Conservation (phyloP, 2,797 vertebrate genomes). For the Neolamprologus multifasciatus region DNA sequence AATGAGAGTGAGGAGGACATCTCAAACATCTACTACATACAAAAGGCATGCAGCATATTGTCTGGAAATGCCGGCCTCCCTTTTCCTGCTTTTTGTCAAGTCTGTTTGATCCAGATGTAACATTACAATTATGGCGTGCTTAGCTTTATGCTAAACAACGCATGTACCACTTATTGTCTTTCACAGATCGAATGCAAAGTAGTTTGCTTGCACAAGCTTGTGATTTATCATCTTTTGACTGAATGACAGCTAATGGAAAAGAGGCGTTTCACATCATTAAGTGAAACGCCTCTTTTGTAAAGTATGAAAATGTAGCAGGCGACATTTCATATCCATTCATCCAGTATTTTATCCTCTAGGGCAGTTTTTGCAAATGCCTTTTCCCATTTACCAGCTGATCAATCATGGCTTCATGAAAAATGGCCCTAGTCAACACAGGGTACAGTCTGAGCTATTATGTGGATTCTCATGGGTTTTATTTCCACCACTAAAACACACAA, state of each 20-base stretch:
- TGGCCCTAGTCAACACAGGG: slow-evolving; percentile 4
- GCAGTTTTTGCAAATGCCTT: slow-evolving; percentile 28
- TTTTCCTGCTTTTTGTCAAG: slow-evolving; percentile 8
- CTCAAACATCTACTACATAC: not conserved
- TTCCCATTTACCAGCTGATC: slow-evolving; percentile 47
- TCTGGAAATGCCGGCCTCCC: not conserved
- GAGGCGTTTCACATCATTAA: not conserved
- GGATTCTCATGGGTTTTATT: slow-evolving; percentile 16
- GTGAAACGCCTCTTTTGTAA: not conserved
- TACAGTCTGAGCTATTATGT: slow-evolving; percentile 5
- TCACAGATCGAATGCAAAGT: not conserved
- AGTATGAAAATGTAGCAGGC: not conserved
- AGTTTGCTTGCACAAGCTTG: not conserved
- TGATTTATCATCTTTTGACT: slow-evolving; percentile 1
- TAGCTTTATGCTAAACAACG: not conserved
- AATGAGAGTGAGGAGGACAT: not conserved
- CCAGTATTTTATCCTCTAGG: not conserved
- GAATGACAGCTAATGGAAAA: not conserved
- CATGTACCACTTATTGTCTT: not conserved
- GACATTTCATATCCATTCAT: not conserved
- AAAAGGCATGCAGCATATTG: slow-evolving; percentile 16
- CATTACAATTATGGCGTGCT: not conserved
- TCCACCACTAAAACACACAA: not conserved
- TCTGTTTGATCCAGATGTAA: not conserved
- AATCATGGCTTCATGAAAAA: slow-evolving; percentile 57